Evolutionary conservation across 2,113 vertebrate genomes (phyloP).

Genomic region (Strix aluco): DNA sequence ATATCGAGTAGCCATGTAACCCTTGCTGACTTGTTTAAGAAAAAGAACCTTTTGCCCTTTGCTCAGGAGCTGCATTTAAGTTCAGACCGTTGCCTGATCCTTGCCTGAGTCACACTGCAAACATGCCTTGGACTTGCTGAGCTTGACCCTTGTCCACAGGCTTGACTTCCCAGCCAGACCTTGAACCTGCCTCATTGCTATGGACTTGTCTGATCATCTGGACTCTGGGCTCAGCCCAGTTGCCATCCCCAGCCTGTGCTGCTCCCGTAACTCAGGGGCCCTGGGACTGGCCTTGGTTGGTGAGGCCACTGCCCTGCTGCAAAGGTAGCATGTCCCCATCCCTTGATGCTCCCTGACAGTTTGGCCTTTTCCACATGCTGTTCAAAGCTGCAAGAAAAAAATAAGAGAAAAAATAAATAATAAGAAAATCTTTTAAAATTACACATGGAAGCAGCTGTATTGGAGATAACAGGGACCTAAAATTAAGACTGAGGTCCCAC

Average conservation of each 20-base stretch:
- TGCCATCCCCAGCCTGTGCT: neutral
- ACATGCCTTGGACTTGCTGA: neutral
- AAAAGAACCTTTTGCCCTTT: neutral
- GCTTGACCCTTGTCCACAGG: neutral
- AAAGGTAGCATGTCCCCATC: fast-evolving
- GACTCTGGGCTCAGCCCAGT: neutral
- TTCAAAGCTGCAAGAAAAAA: neutral
- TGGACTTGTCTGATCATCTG: neutral
- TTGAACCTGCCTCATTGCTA: neutral
- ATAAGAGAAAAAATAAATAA: neutral
- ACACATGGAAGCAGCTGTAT: neutral
- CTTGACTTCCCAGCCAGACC: neutral
- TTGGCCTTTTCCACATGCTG: neutral
- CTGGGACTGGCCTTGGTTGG: neutral
- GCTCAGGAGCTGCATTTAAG: neutral
- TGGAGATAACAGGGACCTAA: neutral
- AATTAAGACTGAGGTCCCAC: neutral
- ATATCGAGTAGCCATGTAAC: fast-evolving
- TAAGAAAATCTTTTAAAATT: neutral
- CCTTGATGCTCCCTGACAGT: neutral
- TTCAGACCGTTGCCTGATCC: neutral
- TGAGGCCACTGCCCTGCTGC: neutral
- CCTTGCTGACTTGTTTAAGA: neutral
- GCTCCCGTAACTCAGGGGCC: fast-evolving
- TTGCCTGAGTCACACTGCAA: neutral